Percentiles rank a stretch among this genome's conserved stretches.
phyloP scores from a whole-genome alignment of 1,140 invertebrate genomes.

The Rhagoletis pomonella region DNA sequence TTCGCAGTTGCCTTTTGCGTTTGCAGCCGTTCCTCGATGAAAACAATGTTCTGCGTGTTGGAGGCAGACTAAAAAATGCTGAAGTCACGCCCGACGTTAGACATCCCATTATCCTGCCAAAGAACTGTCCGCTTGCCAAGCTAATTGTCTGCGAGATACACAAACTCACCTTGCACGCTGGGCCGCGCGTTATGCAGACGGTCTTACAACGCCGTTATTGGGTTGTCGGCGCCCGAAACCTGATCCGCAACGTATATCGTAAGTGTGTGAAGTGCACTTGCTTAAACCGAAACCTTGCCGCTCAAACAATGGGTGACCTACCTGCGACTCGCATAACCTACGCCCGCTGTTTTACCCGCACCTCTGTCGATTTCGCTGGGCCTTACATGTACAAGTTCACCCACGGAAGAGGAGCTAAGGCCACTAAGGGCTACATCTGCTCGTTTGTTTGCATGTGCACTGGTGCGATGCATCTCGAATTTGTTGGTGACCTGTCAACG shows the following conservation, averaged over 20 bases:
- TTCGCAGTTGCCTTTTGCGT: background rate
- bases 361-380: conserved; percentile 40
- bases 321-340: background rate
- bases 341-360: conserved; percentile 4
- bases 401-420: conserved; percentile 49
- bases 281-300: background rate
- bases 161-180: background rate
- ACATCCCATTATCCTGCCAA: too few species aligned
- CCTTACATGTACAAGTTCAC: conserved; percentile 56
- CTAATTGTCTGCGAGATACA: too few species aligned
- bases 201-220: conserved; percentile 33
- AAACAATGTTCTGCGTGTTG: background rate
- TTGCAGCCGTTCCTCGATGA: background rate
- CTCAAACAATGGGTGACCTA: too few species aligned
- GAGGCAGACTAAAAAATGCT: background rate
- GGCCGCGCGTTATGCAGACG: conserved; percentile 43
- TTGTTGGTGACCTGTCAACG: too few species aligned
- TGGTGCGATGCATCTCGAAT: background rate
- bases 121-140: too few species aligned
- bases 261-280: conserved; percentile 41
- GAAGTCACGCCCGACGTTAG: background rate
- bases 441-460: background rate
- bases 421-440: background rate
- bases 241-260: background rate
- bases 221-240: conserved; percentile 36